Conservation (phyloP, 2,888 invertebrate species). For the Platypus cylindrus region DNA sequence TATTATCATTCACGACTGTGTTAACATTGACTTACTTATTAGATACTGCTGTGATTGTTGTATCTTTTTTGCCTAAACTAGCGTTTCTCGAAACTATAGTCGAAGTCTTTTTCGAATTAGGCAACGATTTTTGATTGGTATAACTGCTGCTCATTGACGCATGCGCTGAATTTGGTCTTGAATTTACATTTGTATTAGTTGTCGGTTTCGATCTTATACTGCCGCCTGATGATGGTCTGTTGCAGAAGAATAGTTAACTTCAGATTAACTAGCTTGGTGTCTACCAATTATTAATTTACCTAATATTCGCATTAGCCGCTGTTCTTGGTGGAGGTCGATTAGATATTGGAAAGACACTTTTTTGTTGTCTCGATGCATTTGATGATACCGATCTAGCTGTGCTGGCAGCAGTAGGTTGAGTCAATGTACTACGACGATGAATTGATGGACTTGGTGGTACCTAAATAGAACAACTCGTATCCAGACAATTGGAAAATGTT, state of each 20-base stretch:
- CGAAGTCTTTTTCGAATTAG: conserved; percentile 12
- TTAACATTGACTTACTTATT: conserved; percentile 4
- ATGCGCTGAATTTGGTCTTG: conserved; percentile 11
- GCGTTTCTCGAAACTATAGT: conserved; percentile 18
- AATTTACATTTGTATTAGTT: conserved; percentile 5
- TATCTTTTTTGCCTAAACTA: conserved; percentile 19
- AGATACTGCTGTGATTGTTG: conserved; percentile 1
- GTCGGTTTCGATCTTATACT: conserved; percentile 9
- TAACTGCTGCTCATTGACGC: conserved; percentile 8
- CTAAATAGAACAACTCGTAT: conserved; percentile 3
- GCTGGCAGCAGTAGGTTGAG: conserved; percentile 47
- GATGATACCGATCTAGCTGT: conserved; percentile 40
- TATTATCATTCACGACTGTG: not conserved
- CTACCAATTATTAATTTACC: no score
- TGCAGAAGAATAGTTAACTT: no score
- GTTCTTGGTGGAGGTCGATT: conserved; percentile 14
- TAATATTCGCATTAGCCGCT: conserved; percentile 13
- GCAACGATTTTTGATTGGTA: conserved; percentile 11
- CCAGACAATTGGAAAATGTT: not conserved
- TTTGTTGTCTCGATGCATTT: conserved; percentile 16
- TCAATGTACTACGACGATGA: conserved; percentile 36
- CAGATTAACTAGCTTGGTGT: no score
- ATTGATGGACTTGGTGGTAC: conserved; percentile 37
- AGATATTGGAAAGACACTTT: conserved; percentile 9
- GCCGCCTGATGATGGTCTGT: conserved; percentile 12